These are phyloP conservation scores for Oryzias celebensis DNA, from an alignment of 2,113 vertebrate genomes.

Conservation along the genomic window DNA sequence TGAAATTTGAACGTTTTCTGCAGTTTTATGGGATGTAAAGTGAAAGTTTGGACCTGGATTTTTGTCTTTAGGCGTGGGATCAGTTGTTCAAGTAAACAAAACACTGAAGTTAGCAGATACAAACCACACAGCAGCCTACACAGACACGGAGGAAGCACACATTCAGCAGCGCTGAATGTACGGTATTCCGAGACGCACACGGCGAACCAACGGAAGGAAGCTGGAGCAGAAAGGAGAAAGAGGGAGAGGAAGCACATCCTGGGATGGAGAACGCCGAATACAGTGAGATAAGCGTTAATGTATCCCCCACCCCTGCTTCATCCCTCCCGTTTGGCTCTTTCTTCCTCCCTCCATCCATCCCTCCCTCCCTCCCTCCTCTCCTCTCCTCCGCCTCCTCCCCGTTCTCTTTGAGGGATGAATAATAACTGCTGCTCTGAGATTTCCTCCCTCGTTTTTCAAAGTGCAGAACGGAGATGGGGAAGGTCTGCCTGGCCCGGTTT, in stretches of 20 bases:
- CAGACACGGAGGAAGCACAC: slow-evolving; percentile 33
- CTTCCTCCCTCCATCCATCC: slow-evolving; percentile 65
- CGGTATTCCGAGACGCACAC: slow-evolving; percentile 54
- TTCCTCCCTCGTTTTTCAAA: slow-evolving; percentile 78
- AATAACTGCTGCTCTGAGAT: slow-evolving; percentile 79
- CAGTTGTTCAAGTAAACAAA: slow-evolving; percentile 55
- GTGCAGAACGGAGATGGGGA: slow-evolving; percentile 73
- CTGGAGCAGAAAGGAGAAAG: slow-evolving; percentile 35
- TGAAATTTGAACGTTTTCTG: slow-evolving; percentile 14
- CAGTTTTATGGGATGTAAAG: not conserved
- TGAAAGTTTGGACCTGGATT: slow-evolving; percentile 26
- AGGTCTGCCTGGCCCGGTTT: slow-evolving; percentile 71
- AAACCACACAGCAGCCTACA: slow-evolving; percentile 48
- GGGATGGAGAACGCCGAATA: slow-evolving; percentile 68
- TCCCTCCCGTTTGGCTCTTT: slow-evolving; percentile 68
- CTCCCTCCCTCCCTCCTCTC: slow-evolving; percentile 27
- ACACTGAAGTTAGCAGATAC: slow-evolving; percentile 32
- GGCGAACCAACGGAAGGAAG: slow-evolving; percentile 49
- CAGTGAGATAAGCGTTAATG: slow-evolving; percentile 75
- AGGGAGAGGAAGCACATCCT: slow-evolving; percentile 54
- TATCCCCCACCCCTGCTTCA: slow-evolving; percentile 62
- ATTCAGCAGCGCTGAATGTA: slow-evolving; percentile 30
- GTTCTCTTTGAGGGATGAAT: slow-evolving; percentile 79
- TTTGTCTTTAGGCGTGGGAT: slow-evolving; percentile 35
- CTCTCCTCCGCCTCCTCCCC: slow-evolving; percentile 54